Evolutionary conservation across 2,113 vertebrate species (phyloP).

Genomic region (Pygoscelis antarcticus): DNA sequence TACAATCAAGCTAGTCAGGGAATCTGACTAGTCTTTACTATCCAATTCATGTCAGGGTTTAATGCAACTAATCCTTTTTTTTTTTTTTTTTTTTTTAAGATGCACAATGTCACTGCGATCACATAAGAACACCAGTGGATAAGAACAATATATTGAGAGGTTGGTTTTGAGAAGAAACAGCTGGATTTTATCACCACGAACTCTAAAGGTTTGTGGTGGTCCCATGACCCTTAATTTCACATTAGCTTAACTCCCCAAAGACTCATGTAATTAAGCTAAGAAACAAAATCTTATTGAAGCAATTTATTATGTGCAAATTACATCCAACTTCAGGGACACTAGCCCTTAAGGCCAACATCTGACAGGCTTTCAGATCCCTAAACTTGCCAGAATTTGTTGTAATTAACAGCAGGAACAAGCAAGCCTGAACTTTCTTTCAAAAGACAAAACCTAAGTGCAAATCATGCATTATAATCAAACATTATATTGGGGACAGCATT

Average conservation of each 20-base stretch:
- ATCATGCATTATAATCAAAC: not conserved
- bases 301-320: conserved; percentile 66
- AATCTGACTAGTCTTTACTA: not conserved
- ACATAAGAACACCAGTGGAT: not conserved
- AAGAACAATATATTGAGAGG: not conserved
- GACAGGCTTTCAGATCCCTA: conserved; percentile 12
- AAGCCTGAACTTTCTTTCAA: not conserved
- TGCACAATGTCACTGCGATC: not conserved
- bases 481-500: not conserved
- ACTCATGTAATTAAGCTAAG: conserved; percentile 61
- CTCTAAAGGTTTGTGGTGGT: conserved; percentile 51
- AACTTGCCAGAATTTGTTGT: conserved; percentile 26
- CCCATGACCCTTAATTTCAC: conserved; percentile 60
- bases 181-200: conserved; percentile 60
- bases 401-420: conserved; percentile 29
- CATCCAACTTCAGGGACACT: conserved; percentile 29
- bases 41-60: not conserved
- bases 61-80: not conserved
- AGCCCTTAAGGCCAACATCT: conserved; percentile 42
- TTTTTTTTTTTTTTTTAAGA: not conserved
- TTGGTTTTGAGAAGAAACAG: conserved; percentile 56
- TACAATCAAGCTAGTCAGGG: not conserved
- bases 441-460: not conserved
- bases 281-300: conserved; percentile 50
- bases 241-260: conserved; percentile 63